These are phyloP conservation scores for Sylvia borin DNA, from an alignment of 2,797 vertebrate species.

Conservation along the genomic window DNA sequence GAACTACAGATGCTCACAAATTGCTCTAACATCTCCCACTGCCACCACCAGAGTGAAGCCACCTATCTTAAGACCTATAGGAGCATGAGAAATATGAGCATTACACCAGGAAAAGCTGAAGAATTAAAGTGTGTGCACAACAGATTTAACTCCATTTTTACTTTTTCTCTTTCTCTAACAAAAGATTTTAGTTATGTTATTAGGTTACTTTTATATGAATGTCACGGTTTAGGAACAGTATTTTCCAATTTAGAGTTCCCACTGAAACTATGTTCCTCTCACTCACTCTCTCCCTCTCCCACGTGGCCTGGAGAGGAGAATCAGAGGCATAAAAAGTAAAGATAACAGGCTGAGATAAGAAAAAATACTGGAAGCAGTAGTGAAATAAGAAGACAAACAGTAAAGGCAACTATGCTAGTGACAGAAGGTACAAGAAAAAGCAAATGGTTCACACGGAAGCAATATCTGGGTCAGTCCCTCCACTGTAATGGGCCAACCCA, in stretches of 20 bases:
- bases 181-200: background rate
- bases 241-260: background rate
- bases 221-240: background rate
- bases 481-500: rapidly evolving
- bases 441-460: background rate
- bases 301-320: rapidly evolving
- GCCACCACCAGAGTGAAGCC: background rate
- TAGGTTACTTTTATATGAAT: background rate
- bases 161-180: background rate
- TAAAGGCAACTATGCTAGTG: background rate
- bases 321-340: background rate
- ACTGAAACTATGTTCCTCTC: background rate
- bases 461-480: rapidly evolving
- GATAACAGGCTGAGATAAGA: background rate
- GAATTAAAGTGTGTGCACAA: background rate
- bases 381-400: background rate
- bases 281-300: background rate
- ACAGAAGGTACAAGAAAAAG: background rate
- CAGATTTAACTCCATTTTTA: background rate
- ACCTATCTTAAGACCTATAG: background rate
- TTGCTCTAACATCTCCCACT: background rate
- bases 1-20: background rate
- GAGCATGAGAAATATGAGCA: background rate
- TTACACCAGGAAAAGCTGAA: background rate
- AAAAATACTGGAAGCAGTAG: background rate